Base-by-base conservation (phyloP, 1,140 invertebrate species). In the Drosophila azteca region DNA sequence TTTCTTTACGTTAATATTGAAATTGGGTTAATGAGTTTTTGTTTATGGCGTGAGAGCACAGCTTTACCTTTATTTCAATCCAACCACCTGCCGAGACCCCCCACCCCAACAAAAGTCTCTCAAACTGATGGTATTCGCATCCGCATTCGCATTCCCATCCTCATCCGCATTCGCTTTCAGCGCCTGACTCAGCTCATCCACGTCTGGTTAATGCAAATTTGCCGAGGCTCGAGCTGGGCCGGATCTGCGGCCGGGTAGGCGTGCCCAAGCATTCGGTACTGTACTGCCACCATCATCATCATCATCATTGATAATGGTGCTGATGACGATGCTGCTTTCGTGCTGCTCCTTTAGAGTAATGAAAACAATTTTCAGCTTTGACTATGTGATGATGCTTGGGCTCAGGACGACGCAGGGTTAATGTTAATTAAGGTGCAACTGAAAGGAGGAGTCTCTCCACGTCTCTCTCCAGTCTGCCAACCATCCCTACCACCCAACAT, bases 1-100 rank as follows among this genome's bases (percentile, higher is more conserved):
- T 73, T 85, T 66, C 60, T 55, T 80, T 85, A 72, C 62, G 63
- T 84, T 80, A 84, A 80, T 84, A 84, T 84, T 84, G 73, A 80
- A 84, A 84, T 85, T 85, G 81, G 81, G 81, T 84, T 84, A 84
- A 84, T 85, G 82, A 87, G 81, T 87, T 84, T 84, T 87, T 84
- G 81, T 87, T 84, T 87, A 87, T 80, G 73, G 72, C 67, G 51
- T 64, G 54, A 55, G 61, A 24, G 58, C 20, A 8, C 53, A 50
- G 43, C 35, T 20, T 22, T 50, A 52, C 50, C 55, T 54, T 65
- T 54, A 67, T 35, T 48, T 35, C 35, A 35, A 66, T 17, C 13
- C 61, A 26, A 35, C 35, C 15, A 8, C 44, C 43, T 11, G 17
- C 39, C 64, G 26, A 6, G 5, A 13, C 5, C 24, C 7, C 15